Evolutionary conservation across 2,113 vertebrate species (phyloP).

Genomic region (Enhydra lutris): DNA sequence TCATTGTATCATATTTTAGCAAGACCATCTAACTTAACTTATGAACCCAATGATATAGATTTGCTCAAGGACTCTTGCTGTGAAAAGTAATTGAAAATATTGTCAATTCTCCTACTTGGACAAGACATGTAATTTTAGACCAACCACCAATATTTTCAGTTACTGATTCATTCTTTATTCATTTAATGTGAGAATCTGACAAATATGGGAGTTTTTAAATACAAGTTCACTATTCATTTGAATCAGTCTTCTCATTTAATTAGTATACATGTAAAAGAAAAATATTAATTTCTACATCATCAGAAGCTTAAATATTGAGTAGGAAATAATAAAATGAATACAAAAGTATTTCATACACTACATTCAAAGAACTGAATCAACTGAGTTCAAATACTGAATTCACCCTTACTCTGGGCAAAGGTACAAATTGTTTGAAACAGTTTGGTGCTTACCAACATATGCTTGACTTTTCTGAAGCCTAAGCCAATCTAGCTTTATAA

Average conservation of each 20-base stretch:
- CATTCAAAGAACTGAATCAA: neutral
- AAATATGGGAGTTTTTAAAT: neutral
- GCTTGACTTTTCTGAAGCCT: neutral
- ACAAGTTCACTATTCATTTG: neutral
- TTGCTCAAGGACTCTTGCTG: conserved; percentile 43
- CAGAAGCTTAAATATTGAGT: neutral
- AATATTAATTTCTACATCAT: neutral
- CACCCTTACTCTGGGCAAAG: neutral
- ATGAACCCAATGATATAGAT: conserved; percentile 51
- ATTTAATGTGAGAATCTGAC: conserved; percentile 52
- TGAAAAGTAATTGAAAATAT: conserved; percentile 73
- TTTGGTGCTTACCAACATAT: neutral
- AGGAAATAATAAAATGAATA: neutral
- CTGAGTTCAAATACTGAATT: neutral
- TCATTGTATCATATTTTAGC: neutral
- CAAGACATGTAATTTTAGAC: conserved; percentile 57
- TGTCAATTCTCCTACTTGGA: conserved; percentile 54
- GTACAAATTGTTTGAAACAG: neutral
- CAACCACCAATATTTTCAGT: conserved; percentile 64
- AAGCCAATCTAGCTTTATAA: neutral
- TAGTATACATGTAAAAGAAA: neutral
- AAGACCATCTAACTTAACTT: conserved; percentile 28
- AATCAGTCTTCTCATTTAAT: neutral
- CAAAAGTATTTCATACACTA: neutral
- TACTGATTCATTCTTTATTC: conserved; percentile 55